Base-by-base conservation (phyloP, 2,113 vertebrate genomes). In the Physeter macrocephalus region DNA sequence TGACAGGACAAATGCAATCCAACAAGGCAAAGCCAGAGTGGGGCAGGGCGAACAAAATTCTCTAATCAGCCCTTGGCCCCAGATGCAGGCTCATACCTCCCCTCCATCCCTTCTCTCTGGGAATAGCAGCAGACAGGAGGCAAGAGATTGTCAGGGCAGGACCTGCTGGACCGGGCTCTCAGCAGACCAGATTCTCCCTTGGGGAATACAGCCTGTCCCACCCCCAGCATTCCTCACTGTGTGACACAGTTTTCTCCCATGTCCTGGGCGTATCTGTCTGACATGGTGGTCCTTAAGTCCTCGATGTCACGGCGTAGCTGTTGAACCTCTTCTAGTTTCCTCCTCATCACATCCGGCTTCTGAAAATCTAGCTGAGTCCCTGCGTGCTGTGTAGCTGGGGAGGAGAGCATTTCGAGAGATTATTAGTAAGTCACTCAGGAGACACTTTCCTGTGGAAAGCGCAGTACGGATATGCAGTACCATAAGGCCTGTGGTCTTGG, bases 191-290 rank as follows among this genome's bases (percentile, higher is more conserved):
- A 82, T 62, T 29, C 69, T 88, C 59, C 69, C 49, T 59, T 31
- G 67, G 41, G 64, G 10, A 69, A 64, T 21, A 66, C 2, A 66
- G 41, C 74, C 41, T 83, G 31, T 67, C 85, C 80, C 64, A 74
- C 9, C 7, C 81, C 71, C 54, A 77, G 62, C 66, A 88, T 77
- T 67, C 93, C 95, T 98, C 97, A 99, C 95, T 99, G 99, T n/a
- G 99, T 99, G 96, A 99, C 99, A 98, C 99, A 99, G 98, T 99
- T 99, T 93, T 99, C 99, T 69, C 99, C 99, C 99, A 99, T 99
- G 98, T 99, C 99, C 98, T 99, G 99, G 20, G 99, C 99, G 0
- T 99, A 99, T 98, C 99, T 99, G 98, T 99, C 99, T 72, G 99
- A 99, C 96, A 99, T 99, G 0, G 99, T 99, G 2, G 99, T 99